A percentile compares a stretch with the other conserved stretches of the same genome.
Evolutionary conservation across 2,113 vertebrate genomes (phyloP).

Genomic region (Alligator sinensis): DNA sequence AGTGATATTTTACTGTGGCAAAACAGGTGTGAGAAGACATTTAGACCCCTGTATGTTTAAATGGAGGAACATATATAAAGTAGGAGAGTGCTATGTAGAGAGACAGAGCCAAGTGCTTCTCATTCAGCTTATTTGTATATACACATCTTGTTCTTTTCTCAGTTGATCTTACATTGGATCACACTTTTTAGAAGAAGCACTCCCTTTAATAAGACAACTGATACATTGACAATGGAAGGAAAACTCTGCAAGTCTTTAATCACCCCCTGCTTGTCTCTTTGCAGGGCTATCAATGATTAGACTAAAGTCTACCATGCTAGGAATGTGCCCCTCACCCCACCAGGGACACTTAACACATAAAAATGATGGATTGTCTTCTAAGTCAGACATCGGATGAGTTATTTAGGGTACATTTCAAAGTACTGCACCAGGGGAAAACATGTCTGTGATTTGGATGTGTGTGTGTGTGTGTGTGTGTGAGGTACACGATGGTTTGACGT

Average conservation of each 20-base stretch:
- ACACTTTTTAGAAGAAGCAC: neutral
- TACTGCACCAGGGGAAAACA: neutral
- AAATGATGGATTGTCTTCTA: conserved; percentile 59
- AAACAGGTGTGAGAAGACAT: rapidly evolving
- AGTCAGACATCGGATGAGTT: conserved; percentile 9
- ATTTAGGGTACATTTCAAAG: neutral
- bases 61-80: neutral
- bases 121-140: neutral
- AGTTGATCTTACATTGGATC: neutral
- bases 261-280: neutral
- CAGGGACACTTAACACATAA: conserved; percentile 29
- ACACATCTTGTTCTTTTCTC: neutral
- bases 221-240: neutral
- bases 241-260: neutral
- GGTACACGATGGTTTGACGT: rapidly evolving
- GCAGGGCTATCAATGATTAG: neutral
- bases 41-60: neutral
- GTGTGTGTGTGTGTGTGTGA: too few species aligned
- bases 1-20: rapidly evolving
- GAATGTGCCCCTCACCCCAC: neutral
- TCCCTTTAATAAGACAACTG: rapidly evolving
- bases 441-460: neutral
- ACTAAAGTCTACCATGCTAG: neutral
- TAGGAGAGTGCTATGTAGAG: too few species aligned
- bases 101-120: neutral